phyloP scores from a whole-genome alignment of 2,113 vertebrate species.

The Cettia cetti region DNA sequence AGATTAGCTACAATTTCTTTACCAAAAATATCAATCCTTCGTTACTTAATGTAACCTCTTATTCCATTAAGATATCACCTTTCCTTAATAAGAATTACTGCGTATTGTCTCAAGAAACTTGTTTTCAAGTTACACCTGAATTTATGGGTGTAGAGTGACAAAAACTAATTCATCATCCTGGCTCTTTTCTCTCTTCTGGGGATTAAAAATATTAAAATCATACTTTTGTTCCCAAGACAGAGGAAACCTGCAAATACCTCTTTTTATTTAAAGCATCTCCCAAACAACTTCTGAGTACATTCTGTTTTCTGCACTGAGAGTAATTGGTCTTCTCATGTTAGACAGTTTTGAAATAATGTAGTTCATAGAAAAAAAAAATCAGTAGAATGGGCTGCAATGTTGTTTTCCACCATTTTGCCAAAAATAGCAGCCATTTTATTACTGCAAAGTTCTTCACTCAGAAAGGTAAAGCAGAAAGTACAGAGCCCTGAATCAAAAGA shows the following conservation, averaged over 20 bases:
- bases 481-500: not conserved
- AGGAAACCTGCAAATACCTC: not conserved
- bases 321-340: not conserved
- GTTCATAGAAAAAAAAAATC: not conserved
- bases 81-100: not conserved
- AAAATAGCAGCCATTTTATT: not conserved
- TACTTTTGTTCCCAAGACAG: not conserved
- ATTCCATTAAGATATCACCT: not conserved
- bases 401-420: not conserved
- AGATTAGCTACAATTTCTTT: not conserved
- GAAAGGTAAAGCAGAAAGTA: not conserved
- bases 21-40: not conserved
- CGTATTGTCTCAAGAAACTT: not conserved
- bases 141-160: not conserved
- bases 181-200: not conserved
- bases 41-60: not conserved
- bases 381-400: not conserved
- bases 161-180: not conserved
- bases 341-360: not conserved
- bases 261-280: not conserved
- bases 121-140: not conserved
- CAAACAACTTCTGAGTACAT: not conserved
- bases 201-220: not conserved
- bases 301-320: not conserved
- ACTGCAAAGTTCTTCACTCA: not conserved